phyloP scores from a whole-genome alignment of 2,113 vertebrate species.

The Centropristis striata region DNA sequence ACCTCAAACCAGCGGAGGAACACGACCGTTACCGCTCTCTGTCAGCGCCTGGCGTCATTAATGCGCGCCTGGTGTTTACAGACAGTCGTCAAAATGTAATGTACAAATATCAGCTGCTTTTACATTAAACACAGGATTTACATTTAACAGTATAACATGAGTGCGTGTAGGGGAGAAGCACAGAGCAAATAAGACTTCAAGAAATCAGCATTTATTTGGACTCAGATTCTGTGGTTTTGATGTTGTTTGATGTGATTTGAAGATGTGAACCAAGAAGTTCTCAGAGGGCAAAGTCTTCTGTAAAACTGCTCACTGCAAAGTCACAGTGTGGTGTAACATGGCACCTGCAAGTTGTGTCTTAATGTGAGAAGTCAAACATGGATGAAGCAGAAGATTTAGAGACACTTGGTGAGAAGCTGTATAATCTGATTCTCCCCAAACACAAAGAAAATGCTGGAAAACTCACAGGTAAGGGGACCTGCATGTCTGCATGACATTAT shows the following conservation, averaged over 20 bases:
- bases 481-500: neutral
- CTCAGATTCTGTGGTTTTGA: neutral
- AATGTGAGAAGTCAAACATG: conserved; percentile 66
- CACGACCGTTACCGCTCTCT: neutral
- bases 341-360: neutral
- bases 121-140: fast-evolving
- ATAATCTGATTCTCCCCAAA: conserved; percentile 77
- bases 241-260: conserved; percentile 5
- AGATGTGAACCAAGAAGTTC: neutral
- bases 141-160: neutral
- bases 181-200: neutral
- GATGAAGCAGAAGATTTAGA: conserved; percentile 81
- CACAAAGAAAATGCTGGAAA: conserved; percentile 82
- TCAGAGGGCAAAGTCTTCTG: neutral
- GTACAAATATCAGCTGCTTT: neutral
- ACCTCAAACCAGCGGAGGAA: conserved; percentile 49
- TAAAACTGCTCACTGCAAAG: neutral
- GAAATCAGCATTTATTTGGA: neutral
- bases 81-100: neutral
- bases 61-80: conserved; percentile 74
- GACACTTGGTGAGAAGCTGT: conserved; percentile 83
- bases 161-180: neutral
- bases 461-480: conserved; percentile 82
- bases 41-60: conserved; percentile 30
- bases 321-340: neutral